Percentiles rank a stretch among this genome's conserved stretches.
Conservation (phyloP, 2,888 invertebrate species). For the Heteropelma amictum region DNA sequence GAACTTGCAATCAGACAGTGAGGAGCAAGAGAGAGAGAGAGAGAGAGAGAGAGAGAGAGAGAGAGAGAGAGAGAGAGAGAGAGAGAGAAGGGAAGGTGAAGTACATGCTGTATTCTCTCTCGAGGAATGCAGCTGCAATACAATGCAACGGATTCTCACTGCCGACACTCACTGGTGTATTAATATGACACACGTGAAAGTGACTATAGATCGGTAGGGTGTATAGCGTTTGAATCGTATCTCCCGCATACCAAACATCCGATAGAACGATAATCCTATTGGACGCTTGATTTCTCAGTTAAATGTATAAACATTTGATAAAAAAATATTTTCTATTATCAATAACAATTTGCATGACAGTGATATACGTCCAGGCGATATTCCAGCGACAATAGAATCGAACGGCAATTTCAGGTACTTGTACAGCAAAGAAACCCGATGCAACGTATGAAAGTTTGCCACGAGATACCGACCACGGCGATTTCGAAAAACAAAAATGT, state of each 20-base stretch:
- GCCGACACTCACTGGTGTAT: conserved; percentile 54
- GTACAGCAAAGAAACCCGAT: no score
- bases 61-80: background rate
- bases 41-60: background rate
- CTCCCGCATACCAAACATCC: no score
- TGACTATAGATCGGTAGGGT: conserved; percentile 54
- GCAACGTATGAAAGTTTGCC: no score
- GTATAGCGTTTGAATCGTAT: conserved; percentile 14
- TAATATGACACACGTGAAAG: conserved; percentile 53
- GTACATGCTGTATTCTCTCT: conserved; percentile 19
- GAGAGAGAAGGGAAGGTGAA: background rate
- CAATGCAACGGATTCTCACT: conserved; percentile 60
- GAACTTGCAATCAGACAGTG: no score
- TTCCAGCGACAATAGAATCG: no score
- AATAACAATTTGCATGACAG: no score
- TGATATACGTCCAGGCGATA: no score
- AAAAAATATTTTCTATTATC: no score
- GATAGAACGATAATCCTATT: background rate
- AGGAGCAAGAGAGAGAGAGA: background rate
- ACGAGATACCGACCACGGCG: no score
- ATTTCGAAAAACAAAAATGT: no score
- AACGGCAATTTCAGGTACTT: no score
- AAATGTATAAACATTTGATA: background rate
- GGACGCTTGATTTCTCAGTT: background rate
- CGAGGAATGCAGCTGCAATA: conserved; percentile 61